Evolutionary conservation across 2,888 invertebrate species (phyloP).

Genomic region (Orthonevra nobilis): DNA sequence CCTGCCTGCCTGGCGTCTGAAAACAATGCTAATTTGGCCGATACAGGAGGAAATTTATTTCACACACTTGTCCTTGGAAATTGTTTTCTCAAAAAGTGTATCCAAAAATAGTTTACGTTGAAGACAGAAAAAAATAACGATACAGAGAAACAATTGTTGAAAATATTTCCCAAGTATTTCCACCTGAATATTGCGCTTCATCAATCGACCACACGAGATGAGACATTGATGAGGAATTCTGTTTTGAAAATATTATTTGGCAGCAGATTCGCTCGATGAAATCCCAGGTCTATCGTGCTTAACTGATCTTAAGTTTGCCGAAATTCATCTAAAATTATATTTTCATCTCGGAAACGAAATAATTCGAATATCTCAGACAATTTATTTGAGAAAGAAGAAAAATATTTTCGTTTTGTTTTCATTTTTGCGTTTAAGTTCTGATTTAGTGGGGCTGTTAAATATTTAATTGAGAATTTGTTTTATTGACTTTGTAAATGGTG

Average conservation of each 20-base stretch:
- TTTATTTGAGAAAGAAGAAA: not conserved
- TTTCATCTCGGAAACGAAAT: slow-evolving; percentile 27
- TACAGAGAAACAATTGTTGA: slow-evolving; percentile 28
- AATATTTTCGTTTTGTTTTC: no score
- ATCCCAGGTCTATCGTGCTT: not conserved
- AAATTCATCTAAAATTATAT: no score
- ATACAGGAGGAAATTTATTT: not conserved
- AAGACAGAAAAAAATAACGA: no score
- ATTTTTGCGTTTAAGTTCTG: slow-evolving; percentile 9
- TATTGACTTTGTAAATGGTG: slow-evolving; percentile 11
- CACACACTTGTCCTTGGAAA: slow-evolving; percentile 18
- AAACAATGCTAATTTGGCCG: slow-evolving; percentile 24
- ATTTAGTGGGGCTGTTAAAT: slow-evolving; percentile 18
- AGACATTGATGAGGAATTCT: slow-evolving; percentile 27
- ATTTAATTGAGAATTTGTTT: slow-evolving; percentile 18
- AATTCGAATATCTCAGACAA: slow-evolving; percentile 10
- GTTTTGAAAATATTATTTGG: slow-evolving; percentile 14
- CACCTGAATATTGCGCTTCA: slow-evolving; percentile 21
- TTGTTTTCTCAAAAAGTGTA: not conserved
- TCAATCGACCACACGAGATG: slow-evolving; percentile 9
- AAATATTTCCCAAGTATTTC: slow-evolving; percentile 5
- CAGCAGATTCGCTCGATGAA: slow-evolving; percentile 17
- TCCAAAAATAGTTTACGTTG: slow-evolving; percentile 43
- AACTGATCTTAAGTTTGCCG: no score
- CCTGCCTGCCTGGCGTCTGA: slow-evolving; percentile 1